Evolutionary conservation across 2,888 invertebrate species (phyloP).

Genomic region (Axea sp.): DNA sequence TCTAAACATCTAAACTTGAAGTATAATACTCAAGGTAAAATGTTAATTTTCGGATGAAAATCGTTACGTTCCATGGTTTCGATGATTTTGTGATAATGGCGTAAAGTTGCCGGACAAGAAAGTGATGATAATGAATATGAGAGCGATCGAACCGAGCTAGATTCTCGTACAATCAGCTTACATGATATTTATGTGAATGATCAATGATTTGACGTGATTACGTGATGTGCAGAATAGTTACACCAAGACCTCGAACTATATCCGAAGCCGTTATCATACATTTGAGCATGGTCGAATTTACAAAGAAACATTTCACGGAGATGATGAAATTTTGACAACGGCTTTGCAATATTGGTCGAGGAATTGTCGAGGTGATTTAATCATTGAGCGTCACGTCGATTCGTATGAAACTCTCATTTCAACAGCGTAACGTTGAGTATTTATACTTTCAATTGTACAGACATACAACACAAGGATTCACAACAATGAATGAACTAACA

Average conservation of each 20-base stretch:
- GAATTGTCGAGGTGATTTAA: slow-evolving; percentile 39
- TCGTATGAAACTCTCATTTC: slow-evolving; percentile 70
- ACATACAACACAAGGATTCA: slow-evolving; percentile 77
- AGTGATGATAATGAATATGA: slow-evolving; percentile 69
- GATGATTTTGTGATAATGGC: slow-evolving; percentile 56
- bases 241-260: slow-evolving; percentile 21
- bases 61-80: slow-evolving; percentile 64
- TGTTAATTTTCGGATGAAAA: slow-evolving; percentile 75
- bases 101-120: slow-evolving; percentile 56
- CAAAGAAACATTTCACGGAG: background rate
- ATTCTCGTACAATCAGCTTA: slow-evolving; percentile 64
- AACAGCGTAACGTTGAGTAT: slow-evolving; percentile 77
- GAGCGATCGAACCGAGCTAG: slow-evolving; percentile 70
- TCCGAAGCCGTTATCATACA: slow-evolving; percentile 1
- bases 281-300: background rate
- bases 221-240: slow-evolving; percentile 22
- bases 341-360: slow-evolving; percentile 43
- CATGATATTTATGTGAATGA: slow-evolving; percentile 59
- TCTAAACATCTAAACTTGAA: slow-evolving; percentile 80
- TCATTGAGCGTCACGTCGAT: slow-evolving; percentile 67
- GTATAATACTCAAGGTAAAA: slow-evolving; percentile 79
- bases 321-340: slow-evolving; percentile 1
- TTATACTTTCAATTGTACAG: slow-evolving; percentile 79
- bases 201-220: slow-evolving; percentile 35
- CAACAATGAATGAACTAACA: slow-evolving; percentile 68